A percentile compares a stretch with the other conserved stretches of the same genome.
phyloP scores from a whole-genome alignment of 2,797 vertebrate genomes.

The Poeciliopsis infans region DNA sequence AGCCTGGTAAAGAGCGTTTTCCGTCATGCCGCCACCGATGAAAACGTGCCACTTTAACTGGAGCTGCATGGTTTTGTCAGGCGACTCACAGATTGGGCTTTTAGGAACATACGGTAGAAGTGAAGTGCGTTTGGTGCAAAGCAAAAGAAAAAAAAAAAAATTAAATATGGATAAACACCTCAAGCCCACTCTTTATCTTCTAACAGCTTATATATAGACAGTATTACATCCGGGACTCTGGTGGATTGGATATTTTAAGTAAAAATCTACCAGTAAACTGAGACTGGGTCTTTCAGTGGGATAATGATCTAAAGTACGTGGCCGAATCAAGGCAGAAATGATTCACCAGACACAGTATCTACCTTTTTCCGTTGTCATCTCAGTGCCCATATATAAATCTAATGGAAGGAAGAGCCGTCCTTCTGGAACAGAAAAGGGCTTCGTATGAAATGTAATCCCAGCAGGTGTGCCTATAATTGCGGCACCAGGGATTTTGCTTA shows the following conservation, averaged over 20 bases:
- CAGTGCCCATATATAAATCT: not conserved
- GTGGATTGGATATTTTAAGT: not conserved
- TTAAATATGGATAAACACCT: not conserved
- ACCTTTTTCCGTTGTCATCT: not conserved
- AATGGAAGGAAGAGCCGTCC: not conserved
- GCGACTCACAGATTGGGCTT: not conserved
- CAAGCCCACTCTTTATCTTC: not conserved
- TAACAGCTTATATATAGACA: not conserved
- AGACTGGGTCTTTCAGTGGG: not conserved
- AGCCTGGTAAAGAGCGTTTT: not conserved
- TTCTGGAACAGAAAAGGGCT: not conserved
- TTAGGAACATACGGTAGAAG: not conserved
- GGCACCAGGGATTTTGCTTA: not conserved
- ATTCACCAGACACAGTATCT: not conserved
- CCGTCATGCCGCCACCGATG: not conserved
- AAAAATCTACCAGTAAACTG: not conserved
- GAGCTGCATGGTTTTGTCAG: not conserved
- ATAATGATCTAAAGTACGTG: not conserved
- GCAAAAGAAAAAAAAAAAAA: no score
- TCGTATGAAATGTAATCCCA: not conserved
- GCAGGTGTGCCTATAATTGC: not conserved
- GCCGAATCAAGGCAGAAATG: not conserved
- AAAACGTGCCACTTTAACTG: not conserved
- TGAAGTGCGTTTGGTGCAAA: not conserved
- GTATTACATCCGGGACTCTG: not conserved